phyloP scores from a whole-genome alignment of 2,888 invertebrate species.

The Stegana nigrithorax region DNA sequence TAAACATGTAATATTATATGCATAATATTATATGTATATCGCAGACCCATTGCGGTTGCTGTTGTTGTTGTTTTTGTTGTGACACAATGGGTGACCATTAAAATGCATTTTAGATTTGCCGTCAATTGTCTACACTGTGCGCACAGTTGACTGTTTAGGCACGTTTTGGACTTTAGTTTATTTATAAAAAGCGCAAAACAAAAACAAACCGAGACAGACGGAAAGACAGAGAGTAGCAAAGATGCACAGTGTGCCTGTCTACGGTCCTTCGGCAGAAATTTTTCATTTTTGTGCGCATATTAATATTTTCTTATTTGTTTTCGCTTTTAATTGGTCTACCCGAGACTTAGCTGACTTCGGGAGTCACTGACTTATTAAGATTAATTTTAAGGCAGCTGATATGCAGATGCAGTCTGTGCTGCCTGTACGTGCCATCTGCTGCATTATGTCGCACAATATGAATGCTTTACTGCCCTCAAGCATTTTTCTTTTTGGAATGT shows the following conservation, averaged over 20 bases:
- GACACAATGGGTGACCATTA: conserved; percentile 3
- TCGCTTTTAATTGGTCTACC: conserved; percentile 13
- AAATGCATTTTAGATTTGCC: not conserved
- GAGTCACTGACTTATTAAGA: not conserved
- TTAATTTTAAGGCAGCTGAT: not conserved
- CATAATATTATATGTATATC: not conserved
- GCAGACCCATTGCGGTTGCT: not conserved
- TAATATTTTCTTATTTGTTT: not conserved
- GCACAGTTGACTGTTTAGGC: not conserved
- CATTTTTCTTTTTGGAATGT: no score
- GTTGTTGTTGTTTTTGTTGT: not conserved
- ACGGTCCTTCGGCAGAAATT: not conserved
- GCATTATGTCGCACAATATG: no score
- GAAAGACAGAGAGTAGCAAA: no score
- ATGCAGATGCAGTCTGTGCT: no score
- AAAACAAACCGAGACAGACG: not conserved
- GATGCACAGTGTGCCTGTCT: not conserved
- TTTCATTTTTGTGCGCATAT: no score
- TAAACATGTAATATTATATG: not conserved
- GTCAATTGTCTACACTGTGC: not conserved
- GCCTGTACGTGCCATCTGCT: no score
- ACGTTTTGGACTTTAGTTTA: conserved; percentile 2
- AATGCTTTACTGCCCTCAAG: no score
- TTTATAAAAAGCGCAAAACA: not conserved
- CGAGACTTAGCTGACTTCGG: not conserved